Evolutionary conservation across 2,113 vertebrate genomes (phyloP), one percentile per base, ranked within the genome.

Genomic region (Brachypteracias leptosomus): DNA sequence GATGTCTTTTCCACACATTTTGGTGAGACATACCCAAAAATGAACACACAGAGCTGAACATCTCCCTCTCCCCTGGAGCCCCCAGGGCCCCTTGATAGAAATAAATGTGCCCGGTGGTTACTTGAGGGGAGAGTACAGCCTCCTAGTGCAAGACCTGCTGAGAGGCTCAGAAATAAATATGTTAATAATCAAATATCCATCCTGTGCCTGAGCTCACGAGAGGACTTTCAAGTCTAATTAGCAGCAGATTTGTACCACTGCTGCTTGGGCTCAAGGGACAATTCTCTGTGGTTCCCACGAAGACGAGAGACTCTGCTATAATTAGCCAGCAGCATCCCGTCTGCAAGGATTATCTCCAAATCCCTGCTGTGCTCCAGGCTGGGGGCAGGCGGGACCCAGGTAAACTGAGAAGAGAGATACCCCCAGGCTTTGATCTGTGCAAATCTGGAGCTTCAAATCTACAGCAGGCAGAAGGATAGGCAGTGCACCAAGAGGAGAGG

Each of bases 191-290:
- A 85, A 96, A 94, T 95, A 97, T 68, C 94, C 62, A 82, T 61
- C 91, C 91, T 59, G 70, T 1, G 76, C 71, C 82, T 58, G 75
- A 95, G 91, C 94, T 96, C 95, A 95, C 26, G 67, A 83, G 94
- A 96, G 94, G 88, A 96, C 95, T 96, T 96, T 96, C 72, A 91
- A 91, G 94, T 91, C 95, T 96, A 94, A 97, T 97, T 96, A 96
- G 94, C 21, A n/a, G 90, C 94, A 95, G 96, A 94, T 94, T 96
- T 96, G 96, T 96, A 88, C 90, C 82, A 44, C 15, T 11, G 8
- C 88, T 66, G 85, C 93, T 88, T 88, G 74, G 89, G 51, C 91
- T 94, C 88, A 0, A 79, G 95, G 95, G 95, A 95, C 82, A 46
- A 51, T 83, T 93, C 3, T 1, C 75, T 0, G 55, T 65, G 59